Percentiles rank a stretch among this genome's conserved stretches.
Conservation (phyloP, 2,113 vertebrate genomes). For the Grallaria varia region DNA sequence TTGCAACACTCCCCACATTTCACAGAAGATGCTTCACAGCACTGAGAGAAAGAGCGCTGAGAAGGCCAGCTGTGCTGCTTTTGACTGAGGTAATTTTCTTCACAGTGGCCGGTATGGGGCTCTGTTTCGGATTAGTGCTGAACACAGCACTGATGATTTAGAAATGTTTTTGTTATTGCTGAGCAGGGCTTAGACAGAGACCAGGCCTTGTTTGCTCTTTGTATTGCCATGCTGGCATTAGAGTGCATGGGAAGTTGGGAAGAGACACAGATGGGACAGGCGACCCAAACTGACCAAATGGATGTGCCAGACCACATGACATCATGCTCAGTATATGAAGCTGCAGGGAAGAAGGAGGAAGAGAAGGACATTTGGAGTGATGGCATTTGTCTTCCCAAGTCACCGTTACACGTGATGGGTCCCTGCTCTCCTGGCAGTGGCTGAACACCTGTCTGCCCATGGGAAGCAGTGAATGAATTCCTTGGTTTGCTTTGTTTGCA, state of each 20-base stretch:
- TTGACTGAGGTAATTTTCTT: neutral
- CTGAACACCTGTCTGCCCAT: neutral
- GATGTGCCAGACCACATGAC: neutral
- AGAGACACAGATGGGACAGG: neutral
- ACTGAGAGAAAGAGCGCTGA: neutral
- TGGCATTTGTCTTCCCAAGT: neutral
- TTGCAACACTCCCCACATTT: neutral
- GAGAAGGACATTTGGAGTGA: neutral
- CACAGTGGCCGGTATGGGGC: neutral
- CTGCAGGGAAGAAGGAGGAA: neutral
- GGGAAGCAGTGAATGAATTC: neutral
- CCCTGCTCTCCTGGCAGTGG: neutral
- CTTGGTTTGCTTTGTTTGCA: neutral
- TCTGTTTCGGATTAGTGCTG: neutral
- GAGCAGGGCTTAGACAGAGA: neutral
- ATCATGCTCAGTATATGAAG: neutral
- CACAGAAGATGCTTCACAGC: neutral
- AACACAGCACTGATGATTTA: neutral
- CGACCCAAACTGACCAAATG: neutral
- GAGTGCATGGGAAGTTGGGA: neutral
- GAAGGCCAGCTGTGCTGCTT: neutral
- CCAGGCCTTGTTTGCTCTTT: neutral
- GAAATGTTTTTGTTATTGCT: neutral
- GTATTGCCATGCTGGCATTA: neutral
- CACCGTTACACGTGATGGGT: neutral